Conservation (phyloP, 2,113 vertebrate species). For the Phylloscopus trochiloides region DNA sequence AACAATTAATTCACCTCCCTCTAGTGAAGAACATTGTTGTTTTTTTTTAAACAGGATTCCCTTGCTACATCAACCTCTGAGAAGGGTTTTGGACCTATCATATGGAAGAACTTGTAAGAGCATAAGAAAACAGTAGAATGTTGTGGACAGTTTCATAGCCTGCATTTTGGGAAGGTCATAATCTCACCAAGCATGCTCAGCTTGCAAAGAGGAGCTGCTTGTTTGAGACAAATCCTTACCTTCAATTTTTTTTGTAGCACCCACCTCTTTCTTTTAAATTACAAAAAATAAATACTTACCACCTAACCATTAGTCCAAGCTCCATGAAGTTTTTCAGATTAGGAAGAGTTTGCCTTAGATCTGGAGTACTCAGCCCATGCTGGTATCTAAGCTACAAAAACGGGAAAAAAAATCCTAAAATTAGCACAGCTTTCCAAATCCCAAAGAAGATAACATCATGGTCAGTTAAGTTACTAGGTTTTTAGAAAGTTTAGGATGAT, state of each 20-base stretch:
- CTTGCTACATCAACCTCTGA: not conserved
- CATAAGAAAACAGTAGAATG: not conserved
- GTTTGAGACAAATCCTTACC: not conserved
- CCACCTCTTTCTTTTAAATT: not conserved
- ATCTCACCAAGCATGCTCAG: not conserved
- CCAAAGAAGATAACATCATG: not conserved
- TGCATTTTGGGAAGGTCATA: not conserved
- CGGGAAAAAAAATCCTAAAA: not conserved
- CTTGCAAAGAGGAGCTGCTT: not conserved
- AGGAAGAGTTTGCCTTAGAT: slow-evolving; percentile 94
- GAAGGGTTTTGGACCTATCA: not conserved
- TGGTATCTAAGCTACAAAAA: slow-evolving; percentile 91
- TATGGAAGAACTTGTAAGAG: not conserved
- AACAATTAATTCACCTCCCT: not conserved
- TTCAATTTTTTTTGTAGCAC: not conserved
- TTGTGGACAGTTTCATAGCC: not conserved
- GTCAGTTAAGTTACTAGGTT: not conserved
- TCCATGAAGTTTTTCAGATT: slow-evolving; percentile 98
- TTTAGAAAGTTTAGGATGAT: not conserved
- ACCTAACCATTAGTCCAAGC: slow-evolving; percentile 92
- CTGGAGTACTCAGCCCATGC: slow-evolving; percentile 92
- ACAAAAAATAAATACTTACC: slow-evolving; percentile 76
- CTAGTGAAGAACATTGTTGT: not conserved
- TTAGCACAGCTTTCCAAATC: not conserved
- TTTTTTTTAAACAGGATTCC: not conserved